Conservation (phyloP, 2,797 vertebrate species). For the Sarcoramphus papa region DNA sequence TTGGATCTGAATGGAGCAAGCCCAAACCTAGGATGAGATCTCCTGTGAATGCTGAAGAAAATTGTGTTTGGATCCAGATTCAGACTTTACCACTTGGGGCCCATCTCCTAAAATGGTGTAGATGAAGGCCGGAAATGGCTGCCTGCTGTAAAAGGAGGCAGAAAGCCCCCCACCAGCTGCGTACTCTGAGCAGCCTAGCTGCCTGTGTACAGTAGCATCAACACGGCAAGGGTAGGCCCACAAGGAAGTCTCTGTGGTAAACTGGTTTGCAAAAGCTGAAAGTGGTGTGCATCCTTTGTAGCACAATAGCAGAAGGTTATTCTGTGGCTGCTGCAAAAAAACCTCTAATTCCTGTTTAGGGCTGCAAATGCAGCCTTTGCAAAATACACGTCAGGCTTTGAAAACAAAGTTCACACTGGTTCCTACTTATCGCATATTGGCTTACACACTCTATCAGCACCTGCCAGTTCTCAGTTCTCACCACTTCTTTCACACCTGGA, state of each 20-base stretch:
- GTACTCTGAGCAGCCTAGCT: not conserved
- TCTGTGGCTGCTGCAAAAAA: not conserved
- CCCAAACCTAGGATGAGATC: not conserved
- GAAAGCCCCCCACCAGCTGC: not conserved
- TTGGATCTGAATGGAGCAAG: not conserved
- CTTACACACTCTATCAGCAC: not conserved
- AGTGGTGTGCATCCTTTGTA: not conserved
- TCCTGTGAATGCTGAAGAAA: not conserved
- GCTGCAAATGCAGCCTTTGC: not conserved
- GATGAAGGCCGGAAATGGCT: not conserved
- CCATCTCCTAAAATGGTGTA: not conserved
- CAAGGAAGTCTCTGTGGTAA: not conserved
- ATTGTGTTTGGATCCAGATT: not conserved
- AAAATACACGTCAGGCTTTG: not conserved
- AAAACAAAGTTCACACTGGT: not conserved
- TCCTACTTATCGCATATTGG: not conserved
- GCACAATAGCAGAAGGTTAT: not conserved
- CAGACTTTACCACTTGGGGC: not conserved
- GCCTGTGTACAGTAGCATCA: not conserved
- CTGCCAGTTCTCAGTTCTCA: not conserved
- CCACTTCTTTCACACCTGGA: constrained; percentile 17
- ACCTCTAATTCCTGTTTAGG: not conserved
- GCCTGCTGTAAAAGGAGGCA: not conserved
- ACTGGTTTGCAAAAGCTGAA: not conserved
- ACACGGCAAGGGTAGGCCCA: not conserved